Evolutionary conservation across 1,140 invertebrate genomes (phyloP), one percentile per base, ranked within the genome.

Genomic region (Orchestia grillus): DNA sequence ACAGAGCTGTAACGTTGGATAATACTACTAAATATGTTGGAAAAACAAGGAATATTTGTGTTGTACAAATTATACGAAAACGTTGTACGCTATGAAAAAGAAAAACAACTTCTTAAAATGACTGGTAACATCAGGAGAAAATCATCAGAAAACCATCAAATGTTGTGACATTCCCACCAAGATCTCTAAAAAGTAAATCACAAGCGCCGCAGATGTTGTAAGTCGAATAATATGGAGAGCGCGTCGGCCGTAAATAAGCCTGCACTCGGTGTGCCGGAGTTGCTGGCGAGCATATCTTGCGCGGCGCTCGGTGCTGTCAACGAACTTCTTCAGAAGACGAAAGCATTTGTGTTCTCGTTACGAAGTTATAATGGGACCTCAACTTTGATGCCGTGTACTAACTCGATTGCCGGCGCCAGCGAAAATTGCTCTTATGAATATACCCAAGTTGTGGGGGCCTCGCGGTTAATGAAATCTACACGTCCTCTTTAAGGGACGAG

Each of bases 261-360:
- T 23, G 62, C 36, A 77, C 15, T 36, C 11, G 11, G 15, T 3
- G 36, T 23, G 28, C 28, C 28, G 11, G 62, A 77, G 36, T 77
- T 77, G 11, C 11, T 77, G 62, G 28, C 62, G 11, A 77, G 15
- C 62, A 23, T 77, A 77, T 77, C 28, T 77, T 77, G 62, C 28
- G 11, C 11, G 62, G 36, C 15, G 62, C 36, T 77, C 62, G 11
- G 62, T 36, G 11, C 28, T 77, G 62, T 36, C 62, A 77, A 77
- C 62, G 42, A 44, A 41, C 36, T 90, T 90, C 88, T 90, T 90
- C 43, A 42, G 88, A 90, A 90, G 41, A 90, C 88, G 62, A 41
- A 90, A 90, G 88, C 88, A 90, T 90, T 90, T 90, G 88, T 42
- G 41, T 90, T 41, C 88, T 90, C 88, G 88, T 90, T 90, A 90